Percentiles rank a stretch among this genome's conserved stretches.
Evolutionary conservation across 2,113 vertebrate species (phyloP).

Genomic region (Labeo catla): DNA sequence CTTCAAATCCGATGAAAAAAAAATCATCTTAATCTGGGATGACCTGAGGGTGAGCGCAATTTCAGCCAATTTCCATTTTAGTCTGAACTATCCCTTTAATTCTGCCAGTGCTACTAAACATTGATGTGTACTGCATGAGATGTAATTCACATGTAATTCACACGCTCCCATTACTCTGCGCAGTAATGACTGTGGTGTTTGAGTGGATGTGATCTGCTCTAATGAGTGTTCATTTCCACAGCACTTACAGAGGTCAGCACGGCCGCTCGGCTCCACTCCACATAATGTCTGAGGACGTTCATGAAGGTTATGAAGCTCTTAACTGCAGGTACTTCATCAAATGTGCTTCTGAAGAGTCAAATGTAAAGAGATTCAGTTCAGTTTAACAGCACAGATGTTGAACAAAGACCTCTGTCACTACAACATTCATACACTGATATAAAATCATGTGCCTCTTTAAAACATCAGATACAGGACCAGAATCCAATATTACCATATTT

Average conservation of each 20-base stretch:
- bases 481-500: neutral
- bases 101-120: no score
- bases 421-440: neutral
- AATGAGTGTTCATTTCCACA: conserved; percentile 65
- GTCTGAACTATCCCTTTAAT: no score
- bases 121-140: no score
- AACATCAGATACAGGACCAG: neutral
- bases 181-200: neutral
- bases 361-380: neutral
- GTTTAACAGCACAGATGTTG: neutral
- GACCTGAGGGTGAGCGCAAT: neutral
- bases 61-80: neutral
- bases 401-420: neutral
- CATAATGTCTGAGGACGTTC: neutral
- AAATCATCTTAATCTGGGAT: neutral
- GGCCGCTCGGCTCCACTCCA: neutral
- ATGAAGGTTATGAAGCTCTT: conserved; percentile 63
- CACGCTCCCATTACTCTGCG: neutral
- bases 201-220: neutral
- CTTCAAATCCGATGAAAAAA: neutral
- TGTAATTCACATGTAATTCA: no score
- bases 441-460: neutral
- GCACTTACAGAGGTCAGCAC: conserved; percentile 56
- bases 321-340: conserved; percentile 27
- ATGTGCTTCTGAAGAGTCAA: conserved; percentile 49